Evolutionary conservation across 2,113 vertebrate genomes (phyloP).

Genomic region (Barbus barbus): DNA sequence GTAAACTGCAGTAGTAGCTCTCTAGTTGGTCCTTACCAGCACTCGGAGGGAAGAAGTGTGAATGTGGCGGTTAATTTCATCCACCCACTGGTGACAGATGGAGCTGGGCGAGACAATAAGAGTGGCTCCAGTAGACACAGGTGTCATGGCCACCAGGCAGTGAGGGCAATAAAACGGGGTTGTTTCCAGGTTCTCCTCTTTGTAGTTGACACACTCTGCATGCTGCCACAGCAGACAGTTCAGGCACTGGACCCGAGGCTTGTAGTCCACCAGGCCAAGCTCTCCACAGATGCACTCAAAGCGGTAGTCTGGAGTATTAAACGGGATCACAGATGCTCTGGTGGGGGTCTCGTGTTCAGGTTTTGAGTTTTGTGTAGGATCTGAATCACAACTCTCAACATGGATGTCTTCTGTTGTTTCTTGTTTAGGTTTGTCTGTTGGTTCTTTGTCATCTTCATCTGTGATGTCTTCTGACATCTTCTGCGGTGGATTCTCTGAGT

Average conservation of each 20-base stretch:
- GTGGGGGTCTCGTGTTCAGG: slow-evolving; percentile 54
- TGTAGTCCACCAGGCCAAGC: slow-evolving; percentile 84
- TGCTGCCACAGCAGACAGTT: slow-evolving; percentile 97
- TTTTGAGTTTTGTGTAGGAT: slow-evolving; percentile 47
- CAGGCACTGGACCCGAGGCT: slow-evolving; percentile 95
- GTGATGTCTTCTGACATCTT: background rate
- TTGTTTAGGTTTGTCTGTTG: slow-evolving; percentile 25
- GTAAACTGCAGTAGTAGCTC: background rate
- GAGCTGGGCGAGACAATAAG: slow-evolving; percentile 97
- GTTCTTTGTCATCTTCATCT: slow-evolving; percentile 28
- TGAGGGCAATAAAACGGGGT: slow-evolving; percentile 97
- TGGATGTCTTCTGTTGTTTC: slow-evolving; percentile 5
- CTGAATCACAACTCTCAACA: slow-evolving; percentile 40
- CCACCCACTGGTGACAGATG: slow-evolving; percentile 98
- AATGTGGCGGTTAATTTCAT: slow-evolving; percentile 95
- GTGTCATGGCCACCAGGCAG: slow-evolving; percentile 95
- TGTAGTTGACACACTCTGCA: slow-evolving; percentile 94
- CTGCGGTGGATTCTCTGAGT: slow-evolving; percentile 17
- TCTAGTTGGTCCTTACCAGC: slow-evolving; percentile 76
- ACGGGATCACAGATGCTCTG: slow-evolving; percentile 71
- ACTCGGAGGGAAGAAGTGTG: slow-evolving; percentile 88
- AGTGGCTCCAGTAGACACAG: slow-evolving; percentile 90
- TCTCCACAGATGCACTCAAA: slow-evolving; percentile 98
- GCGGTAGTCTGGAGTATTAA: slow-evolving; percentile 84
- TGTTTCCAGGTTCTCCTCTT: slow-evolving; percentile 84